These are phyloP conservation scores for Boleophthalmus pectinirostris DNA, from an alignment of 2,113 vertebrate genomes.

Conservation along the genomic window DNA sequence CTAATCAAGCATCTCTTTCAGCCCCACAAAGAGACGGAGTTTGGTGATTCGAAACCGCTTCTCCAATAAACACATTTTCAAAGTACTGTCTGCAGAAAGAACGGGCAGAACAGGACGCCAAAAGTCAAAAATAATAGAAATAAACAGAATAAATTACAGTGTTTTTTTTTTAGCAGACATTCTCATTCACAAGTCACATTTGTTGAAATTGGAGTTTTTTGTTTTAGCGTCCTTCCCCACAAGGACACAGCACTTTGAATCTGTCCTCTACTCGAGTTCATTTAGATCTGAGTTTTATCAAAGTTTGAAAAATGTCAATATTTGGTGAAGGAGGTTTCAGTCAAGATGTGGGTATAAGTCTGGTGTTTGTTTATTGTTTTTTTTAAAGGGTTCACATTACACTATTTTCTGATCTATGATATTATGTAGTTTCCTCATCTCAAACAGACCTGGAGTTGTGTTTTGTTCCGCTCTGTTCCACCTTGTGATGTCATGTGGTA, in stretches of 20 bases:
- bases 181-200: neutral
- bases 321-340: neutral
- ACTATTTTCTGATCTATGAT: too few relatives aligned
- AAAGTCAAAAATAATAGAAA: neutral
- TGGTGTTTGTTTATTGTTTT: neutral
- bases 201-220: neutral
- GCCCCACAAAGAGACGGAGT: neutral
- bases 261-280: neutral
- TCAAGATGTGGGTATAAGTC: neutral
- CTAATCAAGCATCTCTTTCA: conserved; percentile 2
- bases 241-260: neutral
- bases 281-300: neutral
- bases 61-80: neutral
- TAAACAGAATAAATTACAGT: neutral
- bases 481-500: too few relatives aligned
- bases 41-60: neutral
- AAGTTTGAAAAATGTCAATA: neutral
- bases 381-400: neutral
- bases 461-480: too few relatives aligned
- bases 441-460: too few relatives aligned
- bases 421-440: too few relatives aligned
- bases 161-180: neutral
- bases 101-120: neutral
- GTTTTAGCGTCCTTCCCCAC: neutral
- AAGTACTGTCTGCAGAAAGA: neutral